Base-by-base conservation (phyloP, 2,113 vertebrate species). In the Planiliza haematocheilus region DNA sequence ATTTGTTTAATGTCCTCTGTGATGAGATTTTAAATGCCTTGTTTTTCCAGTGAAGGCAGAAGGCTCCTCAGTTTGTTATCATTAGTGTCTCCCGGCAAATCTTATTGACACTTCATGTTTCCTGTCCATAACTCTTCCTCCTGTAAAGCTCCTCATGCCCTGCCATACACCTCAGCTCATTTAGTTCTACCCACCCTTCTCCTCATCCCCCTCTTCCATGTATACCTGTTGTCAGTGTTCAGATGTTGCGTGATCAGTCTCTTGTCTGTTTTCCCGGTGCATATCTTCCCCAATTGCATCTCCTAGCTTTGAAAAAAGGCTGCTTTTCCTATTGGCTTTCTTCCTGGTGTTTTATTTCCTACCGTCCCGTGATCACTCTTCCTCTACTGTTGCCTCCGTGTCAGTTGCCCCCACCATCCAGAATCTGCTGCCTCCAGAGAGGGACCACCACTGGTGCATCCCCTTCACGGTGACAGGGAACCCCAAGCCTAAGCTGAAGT, bases 381-480 rank as follows among this genome's bases (percentile, higher is more conserved):
- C 90, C 89, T 94, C 91, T 90, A 89, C 91, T 88, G 50, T 77
- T 91, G 92, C 86, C 81, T 85, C 77, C 63, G 12, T 83, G 81
- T 81, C 88, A 99, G 98, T 98, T 93, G 93, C 96, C 81, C 97
- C 98, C 88, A 95, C 92, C 86, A 97, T 99, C 87, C 94, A 95
- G 42, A 93, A 96, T 89, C 95, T 99, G 86, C 91, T 96, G 84
- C 83, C 81, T 88, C 96, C 98, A 4, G 92, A 93, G 84, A 91
- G 88, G 56, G 94, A 96, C 92, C 97, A 98, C 89, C 95, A 97
- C 91, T 99, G 98, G 98, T 99, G 98, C 92, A 99, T 99, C 87
- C 96, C 96, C 52, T 99, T 99, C 94, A 97, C 94, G 83, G 96
- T 99, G 91, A 96, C 92, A 2, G 97, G 97, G 53, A 99, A 99